These are phyloP conservation scores for Abrostola tripartita DNA, from an alignment of 2,888 invertebrate species.

Conservation along the genomic window DNA sequence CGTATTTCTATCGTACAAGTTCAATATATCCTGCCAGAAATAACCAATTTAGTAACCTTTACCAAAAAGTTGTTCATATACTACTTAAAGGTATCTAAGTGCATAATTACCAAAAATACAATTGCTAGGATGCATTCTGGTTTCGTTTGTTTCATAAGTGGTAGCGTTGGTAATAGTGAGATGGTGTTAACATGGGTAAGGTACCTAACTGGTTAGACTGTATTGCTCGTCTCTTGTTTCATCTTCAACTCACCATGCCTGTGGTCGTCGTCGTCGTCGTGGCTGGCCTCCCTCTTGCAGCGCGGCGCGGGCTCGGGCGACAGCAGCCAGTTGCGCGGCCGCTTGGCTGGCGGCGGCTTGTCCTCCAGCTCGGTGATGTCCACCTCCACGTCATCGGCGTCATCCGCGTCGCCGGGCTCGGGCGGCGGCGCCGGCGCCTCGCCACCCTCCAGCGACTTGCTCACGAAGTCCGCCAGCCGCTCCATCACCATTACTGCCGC, in stretches of 20 bases:
- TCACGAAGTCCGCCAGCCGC: constrained; percentile 96
- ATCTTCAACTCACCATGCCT: constrained; percentile 77
- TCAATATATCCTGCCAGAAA: too few relatives aligned
- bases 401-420: constrained; percentile 82
- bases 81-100: too few relatives aligned
- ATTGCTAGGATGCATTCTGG: too few relatives aligned
- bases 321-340: constrained; percentile 84
- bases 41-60: too few relatives aligned
- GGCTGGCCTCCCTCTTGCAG: constrained; percentile 74
- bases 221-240: background rate
- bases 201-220: background rate
- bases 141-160: too few relatives aligned
- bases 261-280: constrained; percentile 81
- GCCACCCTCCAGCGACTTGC: constrained; percentile 93
- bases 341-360: constrained; percentile 75
- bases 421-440: constrained; percentile 84
- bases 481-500: constrained; percentile 91
- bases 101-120: too few relatives aligned
- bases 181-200: too few relatives aligned
- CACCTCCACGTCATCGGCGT: constrained; percentile 80
- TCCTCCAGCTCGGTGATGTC: constrained; percentile 85
- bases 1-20: too few relatives aligned
- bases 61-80: too few relatives aligned
- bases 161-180: too few relatives aligned
- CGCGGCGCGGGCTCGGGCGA: constrained; percentile 78